Conservation (phyloP, 2,888 invertebrate genomes). For the Desoria tigrina region DNA sequence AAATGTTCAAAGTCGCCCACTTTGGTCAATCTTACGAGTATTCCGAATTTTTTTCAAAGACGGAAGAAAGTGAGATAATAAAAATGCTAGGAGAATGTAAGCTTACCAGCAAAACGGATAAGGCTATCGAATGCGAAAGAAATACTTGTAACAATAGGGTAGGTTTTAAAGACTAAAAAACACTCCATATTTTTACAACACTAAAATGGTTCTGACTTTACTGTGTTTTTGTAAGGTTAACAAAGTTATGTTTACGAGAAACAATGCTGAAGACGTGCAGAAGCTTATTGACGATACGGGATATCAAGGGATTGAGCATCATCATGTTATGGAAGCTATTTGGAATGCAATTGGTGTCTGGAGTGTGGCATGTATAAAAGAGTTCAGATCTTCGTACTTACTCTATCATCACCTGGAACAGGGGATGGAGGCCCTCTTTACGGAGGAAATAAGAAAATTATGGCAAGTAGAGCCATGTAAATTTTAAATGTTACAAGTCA, state of each 20-base stretch:
- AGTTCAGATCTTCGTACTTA: conserved; percentile 35
- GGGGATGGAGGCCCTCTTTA: conserved; percentile 33
- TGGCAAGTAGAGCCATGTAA: conserved; percentile 28
- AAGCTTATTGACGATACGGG: conserved; percentile 25
- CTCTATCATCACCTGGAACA: conserved; percentile 35
- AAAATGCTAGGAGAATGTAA: neutral
- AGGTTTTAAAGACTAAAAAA: neutral
- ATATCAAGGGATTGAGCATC: conserved; percentile 26
- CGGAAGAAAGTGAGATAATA: neutral
- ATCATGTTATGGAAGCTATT: conserved; percentile 35
- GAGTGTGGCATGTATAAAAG: conserved; percentile 31
- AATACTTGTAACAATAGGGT: conserved; percentile 1
- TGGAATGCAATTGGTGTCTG: conserved; percentile 35
- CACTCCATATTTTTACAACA: neutral
- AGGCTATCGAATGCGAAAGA: conserved; percentile 1
- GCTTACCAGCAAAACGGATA: neutral
- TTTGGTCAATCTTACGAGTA: conserved; percentile 1
- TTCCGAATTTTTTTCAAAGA: neutral
- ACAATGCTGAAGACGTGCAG: neutral
- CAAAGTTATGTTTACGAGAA: neutral
- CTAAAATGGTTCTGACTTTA: neutral
- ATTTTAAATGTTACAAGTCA: neutral
- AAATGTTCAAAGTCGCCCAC: conserved; percentile 3
- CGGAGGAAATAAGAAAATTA: conserved; percentile 32
- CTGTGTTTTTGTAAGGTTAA: neutral